Evolutionary conservation across 2,113 vertebrate genomes (phyloP).

Genomic region (Amblyopsis rosae): DNA sequence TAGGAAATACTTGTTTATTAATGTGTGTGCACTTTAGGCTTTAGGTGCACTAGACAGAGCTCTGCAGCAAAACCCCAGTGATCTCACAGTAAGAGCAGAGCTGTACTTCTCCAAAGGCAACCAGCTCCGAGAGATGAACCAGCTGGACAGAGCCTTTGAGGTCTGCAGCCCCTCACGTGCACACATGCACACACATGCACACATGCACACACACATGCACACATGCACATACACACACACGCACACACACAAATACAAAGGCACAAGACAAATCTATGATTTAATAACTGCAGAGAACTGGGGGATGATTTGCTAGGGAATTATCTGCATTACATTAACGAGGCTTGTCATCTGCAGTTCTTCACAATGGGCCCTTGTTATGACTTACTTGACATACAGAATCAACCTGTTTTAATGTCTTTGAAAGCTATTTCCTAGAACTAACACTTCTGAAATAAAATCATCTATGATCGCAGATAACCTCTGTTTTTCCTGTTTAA

Average conservation of each 20-base stretch:
- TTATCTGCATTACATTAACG: neutral
- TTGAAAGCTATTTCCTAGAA: constrained; percentile 3
- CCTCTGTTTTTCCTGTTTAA: neutral
- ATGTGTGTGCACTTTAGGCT: constrained; percentile 70
- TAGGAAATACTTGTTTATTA: neutral
- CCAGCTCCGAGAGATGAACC: constrained; percentile 89
- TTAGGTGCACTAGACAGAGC: constrained; percentile 84
- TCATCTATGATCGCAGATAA: constrained; percentile 11
- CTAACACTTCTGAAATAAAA: constrained; percentile 11
- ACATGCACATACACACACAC: too few species aligned
- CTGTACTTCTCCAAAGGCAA: constrained; percentile 94
- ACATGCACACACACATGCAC: neutral
- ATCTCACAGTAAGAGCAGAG: constrained; percentile 84
- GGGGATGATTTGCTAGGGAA: neutral
- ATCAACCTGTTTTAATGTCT: too few species aligned
- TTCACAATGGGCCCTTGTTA: neutral
- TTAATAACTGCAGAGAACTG: too few species aligned
- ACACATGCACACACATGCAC: too few species aligned
- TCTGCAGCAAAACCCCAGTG: constrained; percentile 85
- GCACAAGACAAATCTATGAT: too few species aligned
- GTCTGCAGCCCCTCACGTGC: constrained; percentile 53
- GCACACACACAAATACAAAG: too few species aligned
- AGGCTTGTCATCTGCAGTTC: neutral
- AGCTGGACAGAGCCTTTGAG: constrained; percentile 87
- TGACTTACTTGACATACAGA: constrained; percentile 20